Evolutionary conservation across 1,140 invertebrate species (phyloP).

Genomic region (Vollenhovia emeryi): DNA sequence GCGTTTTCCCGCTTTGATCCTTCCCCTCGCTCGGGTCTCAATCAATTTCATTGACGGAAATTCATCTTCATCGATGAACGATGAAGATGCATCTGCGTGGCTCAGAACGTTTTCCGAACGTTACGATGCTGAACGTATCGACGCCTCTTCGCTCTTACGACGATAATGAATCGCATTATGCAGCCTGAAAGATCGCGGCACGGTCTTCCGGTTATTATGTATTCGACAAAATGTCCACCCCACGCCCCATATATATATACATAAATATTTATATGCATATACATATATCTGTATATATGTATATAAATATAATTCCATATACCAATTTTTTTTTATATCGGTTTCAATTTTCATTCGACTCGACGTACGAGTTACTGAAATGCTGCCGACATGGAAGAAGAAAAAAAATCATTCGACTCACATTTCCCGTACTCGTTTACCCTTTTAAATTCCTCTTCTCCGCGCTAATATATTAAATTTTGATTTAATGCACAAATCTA

Average conservation of each 20-base stretch:
- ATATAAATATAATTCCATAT: slow-evolving; percentile 39
- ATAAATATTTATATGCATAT: slow-evolving; percentile 22
- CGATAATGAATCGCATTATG: not conserved
- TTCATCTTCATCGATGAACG: not conserved
- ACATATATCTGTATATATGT: slow-evolving; percentile 24
- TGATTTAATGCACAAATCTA: not conserved
- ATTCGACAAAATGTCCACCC: not conserved
- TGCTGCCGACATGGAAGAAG: slow-evolving; percentile 2
- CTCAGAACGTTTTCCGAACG: not conserved
- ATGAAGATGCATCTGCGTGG: not conserved
- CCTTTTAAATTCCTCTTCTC: not conserved
- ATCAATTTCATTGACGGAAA: not conserved
- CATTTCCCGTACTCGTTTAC: not conserved
- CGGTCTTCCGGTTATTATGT: slow-evolving; percentile 23
- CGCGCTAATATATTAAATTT: slow-evolving; percentile 4
- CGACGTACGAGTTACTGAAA: slow-evolving; percentile 24
- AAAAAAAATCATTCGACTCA: not conserved
- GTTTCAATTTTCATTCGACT: slow-evolving; percentile 13
- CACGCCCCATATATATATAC: slow-evolving; percentile 30
- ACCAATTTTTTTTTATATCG: not conserved
- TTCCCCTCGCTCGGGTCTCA: not conserved
- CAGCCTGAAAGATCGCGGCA: slow-evolving; percentile 29
- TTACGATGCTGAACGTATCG: not conserved
- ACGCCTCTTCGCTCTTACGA: not conserved
- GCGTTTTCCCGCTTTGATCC: not conserved